Evolutionary conservation across 2,797 vertebrate species (phyloP), one percentile per base, ranked within the genome.

Genomic region (Sebastes matsubarae): DNA sequence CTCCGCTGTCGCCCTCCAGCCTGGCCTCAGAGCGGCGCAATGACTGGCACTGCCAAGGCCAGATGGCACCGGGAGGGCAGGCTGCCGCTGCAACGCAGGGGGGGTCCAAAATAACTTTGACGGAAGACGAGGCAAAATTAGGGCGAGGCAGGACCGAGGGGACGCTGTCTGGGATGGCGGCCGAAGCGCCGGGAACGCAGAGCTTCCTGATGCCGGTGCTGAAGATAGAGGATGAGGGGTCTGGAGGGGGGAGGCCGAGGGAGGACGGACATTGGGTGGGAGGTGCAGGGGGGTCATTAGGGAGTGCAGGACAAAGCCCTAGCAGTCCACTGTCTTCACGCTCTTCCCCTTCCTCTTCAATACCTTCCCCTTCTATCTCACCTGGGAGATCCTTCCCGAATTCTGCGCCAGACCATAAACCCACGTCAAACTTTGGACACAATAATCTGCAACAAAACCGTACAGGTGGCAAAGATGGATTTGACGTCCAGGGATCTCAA

Each of bases 301-400:
- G 94, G 11, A 96, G 95, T 69, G 88, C 90, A 13, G 94, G 94
- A 79, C 93, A 96, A 85, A 96, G 93, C 82, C 95, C 95, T 8
- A 89, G 81, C 77, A 95, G 94, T 52, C 88, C 94, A 5, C 22
- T 94, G 20, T 95, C 93, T 3, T 86, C 90, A 50, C 85, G 87
- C 10, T 92, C 93, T 13, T 91, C 92, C 8, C 83, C 92, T 6
- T 90, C 90, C 27, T 93, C 92, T 63, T 82, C 82, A 10, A 72
- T 75, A 16, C 84, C 85, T 9, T 93, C 94, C 18, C 92, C 92
- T 16, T 91, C 90, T 3, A 11, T 93, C 14, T 94, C 91, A 36
- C 90, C 87, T 6, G 91, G 88, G 27, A 92, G 81, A 86, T 58
- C 74, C 30, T 75, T 86, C 79, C 36, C 16, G 0, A 84, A 76